Percentiles rank a stretch among this genome's conserved stretches.
Evolutionary conservation across 2,113 vertebrate species (phyloP).

Genomic region (Harpagus bidentatus): DNA sequence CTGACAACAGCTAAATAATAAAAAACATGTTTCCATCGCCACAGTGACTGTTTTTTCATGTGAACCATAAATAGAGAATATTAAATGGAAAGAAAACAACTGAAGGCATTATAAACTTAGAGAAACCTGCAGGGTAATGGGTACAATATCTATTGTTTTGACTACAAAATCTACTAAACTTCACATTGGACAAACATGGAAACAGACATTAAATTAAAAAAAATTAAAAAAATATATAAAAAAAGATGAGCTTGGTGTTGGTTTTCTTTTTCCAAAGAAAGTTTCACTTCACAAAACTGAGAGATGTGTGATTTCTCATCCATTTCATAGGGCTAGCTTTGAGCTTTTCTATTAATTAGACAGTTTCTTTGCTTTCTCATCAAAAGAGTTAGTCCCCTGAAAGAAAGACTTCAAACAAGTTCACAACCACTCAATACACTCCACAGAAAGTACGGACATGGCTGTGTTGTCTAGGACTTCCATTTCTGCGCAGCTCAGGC

Average conservation of each 20-base stretch:
- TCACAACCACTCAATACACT: not conserved
- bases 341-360: not conserved
- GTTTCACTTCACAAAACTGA: not conserved
- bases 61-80: constrained; percentile 39
- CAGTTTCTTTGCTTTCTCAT: not conserved
- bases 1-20: constrained; percentile 19
- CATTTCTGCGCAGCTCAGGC: not conserved
- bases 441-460: not conserved
- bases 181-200: not conserved
- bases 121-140: not conserved
- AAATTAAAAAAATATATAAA: not conserved
- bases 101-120: not conserved
- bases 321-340: not conserved
- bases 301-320: not conserved
- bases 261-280: not conserved
- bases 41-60: not conserved
- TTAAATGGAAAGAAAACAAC: constrained; percentile 22
- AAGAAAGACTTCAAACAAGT: not conserved
- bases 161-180: not conserved
- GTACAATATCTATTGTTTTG: constrained; percentile 2
- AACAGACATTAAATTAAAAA: not conserved
- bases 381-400: not conserved
- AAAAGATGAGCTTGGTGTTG: fast-evolving
- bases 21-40: not conserved
- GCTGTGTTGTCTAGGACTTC: not conserved